Evolutionary conservation across 2,113 vertebrate genomes (phyloP), one percentile per base, ranked within the genome.

Genomic region (Cepphus grylle): DNA sequence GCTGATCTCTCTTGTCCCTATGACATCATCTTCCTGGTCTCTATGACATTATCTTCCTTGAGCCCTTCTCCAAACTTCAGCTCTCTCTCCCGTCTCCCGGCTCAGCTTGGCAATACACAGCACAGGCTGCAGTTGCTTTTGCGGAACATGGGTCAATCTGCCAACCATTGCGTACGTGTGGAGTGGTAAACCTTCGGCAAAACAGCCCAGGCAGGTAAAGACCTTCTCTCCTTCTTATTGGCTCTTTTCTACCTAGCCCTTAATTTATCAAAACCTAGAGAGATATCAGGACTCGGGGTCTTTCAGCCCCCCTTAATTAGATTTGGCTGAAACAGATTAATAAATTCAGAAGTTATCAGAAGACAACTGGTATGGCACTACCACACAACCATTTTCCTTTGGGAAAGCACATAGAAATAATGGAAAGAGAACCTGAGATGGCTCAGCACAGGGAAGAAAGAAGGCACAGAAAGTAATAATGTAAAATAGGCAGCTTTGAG

Each of bases 161-260:
- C 15, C 40, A 34, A 26, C 16, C 9, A 4, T 1, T 5, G 36
- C 8, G 0, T 16, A 11, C 0, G 10, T 5, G 14, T 15, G 23
- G 32, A 45, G 8, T 2, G 32, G 22, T 5, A 43, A 66, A 50
- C 12, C 14, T 58, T 42, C 1, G 2, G 32, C 52, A 67, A 43
- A 59, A 74, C 52, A 66, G 26, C 30, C 32, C 26, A 22, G 36
- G 36, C 21, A 52, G 34, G 23, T 38, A 32, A 23, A 61, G 53
- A 45, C 23, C 10, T 52, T 43, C 52, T 32, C 36, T 34, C 52
- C 15, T 5, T 38, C 26, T 4, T 43, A 11, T 2, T 27, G 5
- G 5, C 18, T 59, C 38, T 66, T 22, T 36, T 53, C 66, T 21
- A 59, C 29, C 12, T 11, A 61, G 29, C 19, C 20, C 10, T 23